Evolutionary conservation across 2,888 invertebrate genomes (phyloP), one percentile per base, ranked within the genome.

Genomic region (Drosophila histrio): DNA sequence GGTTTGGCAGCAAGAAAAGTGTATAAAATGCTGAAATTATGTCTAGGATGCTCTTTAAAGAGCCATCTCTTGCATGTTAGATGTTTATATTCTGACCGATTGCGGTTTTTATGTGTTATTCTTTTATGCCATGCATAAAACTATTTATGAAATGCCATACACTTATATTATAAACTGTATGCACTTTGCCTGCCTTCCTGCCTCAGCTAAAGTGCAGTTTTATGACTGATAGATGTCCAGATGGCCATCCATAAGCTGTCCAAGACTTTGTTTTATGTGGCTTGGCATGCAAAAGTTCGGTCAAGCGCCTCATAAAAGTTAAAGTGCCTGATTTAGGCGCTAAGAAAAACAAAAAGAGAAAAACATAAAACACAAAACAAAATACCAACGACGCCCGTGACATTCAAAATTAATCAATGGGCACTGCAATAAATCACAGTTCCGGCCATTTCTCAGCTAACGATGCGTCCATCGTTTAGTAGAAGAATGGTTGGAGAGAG

Each of bases 401-500:
- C 67, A 70, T 64, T 74, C 53, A 58, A 69, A 79, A 79, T 79
- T 77, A 85, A 81, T 81, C 82, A 81, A 77, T 79, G 64, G 38
- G 47, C 43, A 21, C 54, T 39, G 41, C 63, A 19, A 79, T 79
- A 85, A 79, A 85, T 77, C 85, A 67, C 64, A 69, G 66, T 57
- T 74, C 62, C 59, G 64, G 53, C 44, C 78, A 61, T 83, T 77
- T 50, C 52, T 39, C 47, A 58, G 60, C 67, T 62, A 77, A 77
- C 52, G 60, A 75, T 57, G 59, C 44, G 60, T 34, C 62, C 38
- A 52, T 65, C 22, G 17, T n/a, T 26, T 11, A 41, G 32, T 44
- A 30, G 47, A 13, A 39, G 32, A 47, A 1, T 21, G 41, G 0
- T 41, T 8, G 38, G 6, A 19, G 4, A 47, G 1, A 4, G 17